A percentile compares a stretch with the other conserved stretches of the same genome.
phyloP scores from a whole-genome alignment of 2,888 invertebrate genomes.

The Tenthredo distinguenda region DNA sequence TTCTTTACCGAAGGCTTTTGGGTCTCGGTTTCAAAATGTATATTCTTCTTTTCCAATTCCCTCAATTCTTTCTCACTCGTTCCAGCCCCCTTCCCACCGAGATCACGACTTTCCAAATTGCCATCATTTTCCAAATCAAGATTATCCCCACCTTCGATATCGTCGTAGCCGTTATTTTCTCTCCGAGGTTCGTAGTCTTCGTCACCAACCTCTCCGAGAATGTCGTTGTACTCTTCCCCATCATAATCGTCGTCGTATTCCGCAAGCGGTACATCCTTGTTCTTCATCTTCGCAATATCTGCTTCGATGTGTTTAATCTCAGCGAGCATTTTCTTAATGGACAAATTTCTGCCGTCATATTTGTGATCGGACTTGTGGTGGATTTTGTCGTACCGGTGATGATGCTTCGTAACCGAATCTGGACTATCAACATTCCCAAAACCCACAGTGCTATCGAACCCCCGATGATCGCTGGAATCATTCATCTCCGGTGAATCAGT shows the following conservation, averaged over 20 bases:
- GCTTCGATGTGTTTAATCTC: conserved; percentile 37
- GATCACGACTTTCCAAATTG: conserved; percentile 1
- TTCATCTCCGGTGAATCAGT: background rate
- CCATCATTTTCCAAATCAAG: conserved; percentile 35
- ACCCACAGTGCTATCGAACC: background rate
- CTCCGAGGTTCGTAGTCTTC: conserved; percentile 50
- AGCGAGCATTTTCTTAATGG: conserved; percentile 15
- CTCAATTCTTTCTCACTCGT: background rate
- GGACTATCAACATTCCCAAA: background rate
- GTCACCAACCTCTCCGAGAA: conserved; percentile 48
- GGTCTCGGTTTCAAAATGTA: conserved; percentile 16
- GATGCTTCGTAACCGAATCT: background rate
- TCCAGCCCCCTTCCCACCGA: background rate
- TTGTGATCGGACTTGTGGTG: background rate
- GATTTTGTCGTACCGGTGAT: background rate
- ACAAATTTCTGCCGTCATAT: background rate
- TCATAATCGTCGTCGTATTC: conserved; percentile 18
- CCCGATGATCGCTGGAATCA: background rate
- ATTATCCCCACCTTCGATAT: background rate
- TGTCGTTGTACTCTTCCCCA: background rate
- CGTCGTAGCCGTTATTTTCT: conserved; percentile 46
- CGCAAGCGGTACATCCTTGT: background rate
- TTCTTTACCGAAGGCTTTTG: background rate
- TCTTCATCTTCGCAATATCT: conserved; percentile 25
- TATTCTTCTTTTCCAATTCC: background rate